Base-by-base conservation (phyloP, 1,140 invertebrate species). In the Chlorops oryzae region DNA sequence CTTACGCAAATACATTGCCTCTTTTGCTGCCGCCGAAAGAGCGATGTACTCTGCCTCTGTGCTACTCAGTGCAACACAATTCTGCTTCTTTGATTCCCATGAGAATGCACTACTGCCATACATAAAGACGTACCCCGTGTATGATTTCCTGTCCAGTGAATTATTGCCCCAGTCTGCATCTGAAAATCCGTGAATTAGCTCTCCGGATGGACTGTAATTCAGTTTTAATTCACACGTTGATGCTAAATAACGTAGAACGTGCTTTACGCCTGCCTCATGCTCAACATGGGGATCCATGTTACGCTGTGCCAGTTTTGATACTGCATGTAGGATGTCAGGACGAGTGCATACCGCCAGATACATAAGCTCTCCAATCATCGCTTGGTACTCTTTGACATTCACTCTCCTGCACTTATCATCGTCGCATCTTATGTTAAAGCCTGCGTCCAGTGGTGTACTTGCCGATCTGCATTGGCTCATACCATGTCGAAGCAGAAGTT, bases 111-210 rank as follows among this genome's bases (percentile, higher is more conserved):
- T n/a, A n/a, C n/a, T n/a, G n/a, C n/a, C n/a, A n/a, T n/a, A n/a
- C n/a, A n/a, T n/a, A n/a, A n/a, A n/a, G n/a, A n/a, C n/a, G n/a
- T n/a, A n/a, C n/a, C n/a, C n/a, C n/a, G n/a, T n/a, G n/a, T n/a
- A n/a, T n/a, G n/a, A n/a, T n/a, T n/a, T n/a, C n/a, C n/a, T n/a
- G n/a, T n/a, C n/a, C 27, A 23, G 4, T 32, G 35, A 35, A 46
- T 51, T 45, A 24, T 18, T 51, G 10, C 59, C 67, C 63, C 63
- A 72, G 74, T 47, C 54, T 15, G 49, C 40, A 43, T 51, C 49
- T 9, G 7, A 32, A n/a, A 20, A 51, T 3, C 41, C 15, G 18
- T 25, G 17, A 25, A 51, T 24, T 13, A 7, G 9, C 24, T 21
- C 5, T 12, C 27, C 25, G 35, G 9, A n/a, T n/a, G n/a, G n/a